Evolutionary conservation across 64 coral and sea anemone species (phyloP), one percentile per base, ranked within the genome.

Genomic region (Stichodactyla mertensii): DNA sequence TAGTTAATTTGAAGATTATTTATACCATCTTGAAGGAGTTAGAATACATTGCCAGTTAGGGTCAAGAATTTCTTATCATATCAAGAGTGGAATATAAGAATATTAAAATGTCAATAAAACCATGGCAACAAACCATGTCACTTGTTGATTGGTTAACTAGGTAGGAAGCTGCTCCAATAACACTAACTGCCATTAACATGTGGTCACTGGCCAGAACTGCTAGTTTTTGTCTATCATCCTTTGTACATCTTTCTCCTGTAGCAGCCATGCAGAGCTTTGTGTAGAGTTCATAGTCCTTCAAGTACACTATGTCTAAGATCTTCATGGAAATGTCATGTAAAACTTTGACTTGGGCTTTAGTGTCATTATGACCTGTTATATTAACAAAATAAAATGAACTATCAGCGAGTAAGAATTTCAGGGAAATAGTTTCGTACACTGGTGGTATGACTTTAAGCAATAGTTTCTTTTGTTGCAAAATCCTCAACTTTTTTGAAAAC

Each of bases 251-350:
- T 66, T 99, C 93, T 79, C 96, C 96, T 58, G 96, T 99, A 4
- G 96, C 96, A 56, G 88, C 78, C 85, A 92, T 88, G 64, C 93
- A 94, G 13, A 99, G 90, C 69, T 99, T 94, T 80, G 61, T 92
- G 64, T 99, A 99, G 19, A 99, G 94, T 52, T 99, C 85, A n/a
- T 95, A 78, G 59, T 92, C 83, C 78, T 90, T 90, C 58, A 99
- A 85, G 58, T 99, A 95, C 6, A 95, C 90, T 26, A 99, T 90
- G 83, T 99, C 93, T 23, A 99, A 71, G 51, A 99, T 71, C 55
- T 99, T 99, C 6, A 92, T 87, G 60, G 92, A 89, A 70, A 90
- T 84, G 62, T 99, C 96, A 64, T 99, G 93, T 14, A 99, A 86
- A 56, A 99, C 52, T 79, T 99, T 99, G 7, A 99, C 96, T 88